Evolutionary conservation across 2,797 vertebrate species (phyloP).

Genomic region (Sebastes reedi): DNA sequence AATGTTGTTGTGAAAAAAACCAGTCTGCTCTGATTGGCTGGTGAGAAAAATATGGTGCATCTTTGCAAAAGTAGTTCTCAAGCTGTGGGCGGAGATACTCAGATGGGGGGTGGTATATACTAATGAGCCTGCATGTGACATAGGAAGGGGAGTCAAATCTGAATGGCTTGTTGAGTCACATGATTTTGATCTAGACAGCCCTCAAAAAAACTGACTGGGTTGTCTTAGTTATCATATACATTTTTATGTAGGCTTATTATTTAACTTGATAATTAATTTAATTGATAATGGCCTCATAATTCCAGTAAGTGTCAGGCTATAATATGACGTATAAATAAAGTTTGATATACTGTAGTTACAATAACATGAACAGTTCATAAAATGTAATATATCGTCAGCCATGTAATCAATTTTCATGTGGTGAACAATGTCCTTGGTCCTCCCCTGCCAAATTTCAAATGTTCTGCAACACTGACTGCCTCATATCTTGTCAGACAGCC

Average conservation of each 20-base stretch:
- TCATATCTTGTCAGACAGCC: conserved; percentile 21
- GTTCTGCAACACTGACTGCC: not conserved
- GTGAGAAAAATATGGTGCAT: too few relatives aligned
- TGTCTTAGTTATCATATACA: not conserved
- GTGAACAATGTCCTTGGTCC: not conserved
- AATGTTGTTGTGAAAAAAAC: not conserved
- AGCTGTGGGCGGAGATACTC: too few relatives aligned
- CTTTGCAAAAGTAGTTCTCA: too few relatives aligned
- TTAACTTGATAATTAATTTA: not conserved
- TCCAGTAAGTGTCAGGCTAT: not conserved
- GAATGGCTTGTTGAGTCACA: too few relatives aligned
- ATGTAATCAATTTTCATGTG: not conserved
- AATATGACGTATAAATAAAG: not conserved
- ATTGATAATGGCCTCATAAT: not conserved
- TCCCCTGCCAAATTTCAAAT: not conserved
- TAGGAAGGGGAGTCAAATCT: too few relatives aligned
- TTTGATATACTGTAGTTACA: not conserved
- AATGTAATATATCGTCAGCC: not conserved
- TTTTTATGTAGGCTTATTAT: not conserved
- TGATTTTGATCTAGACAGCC: too few relatives aligned
- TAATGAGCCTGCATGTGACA: too few relatives aligned
- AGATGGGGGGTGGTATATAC: too few relatives aligned
- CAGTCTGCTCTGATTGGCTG: too few relatives aligned
- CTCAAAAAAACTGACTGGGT: too few relatives aligned
- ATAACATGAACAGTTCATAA: not conserved